Evolutionary conservation across 2,113 vertebrate species (phyloP).

Genomic region (Hyperopisus bebe): DNA sequence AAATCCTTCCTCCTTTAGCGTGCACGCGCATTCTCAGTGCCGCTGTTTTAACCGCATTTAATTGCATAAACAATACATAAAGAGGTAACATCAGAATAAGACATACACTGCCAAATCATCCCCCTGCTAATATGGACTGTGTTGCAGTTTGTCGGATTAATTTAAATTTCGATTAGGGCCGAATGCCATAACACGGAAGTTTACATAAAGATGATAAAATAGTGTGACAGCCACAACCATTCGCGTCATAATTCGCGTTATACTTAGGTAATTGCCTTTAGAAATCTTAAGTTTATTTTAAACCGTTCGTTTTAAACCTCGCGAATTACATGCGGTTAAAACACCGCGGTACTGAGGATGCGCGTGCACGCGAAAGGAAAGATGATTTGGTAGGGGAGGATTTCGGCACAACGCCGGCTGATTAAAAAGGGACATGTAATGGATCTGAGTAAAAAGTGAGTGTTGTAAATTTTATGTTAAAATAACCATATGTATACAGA

Average conservation of each 20-base stretch:
- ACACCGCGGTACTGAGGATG: background rate
- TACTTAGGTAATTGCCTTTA: background rate
- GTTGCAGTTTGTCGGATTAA: background rate
- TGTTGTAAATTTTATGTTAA: background rate
- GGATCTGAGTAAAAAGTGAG: background rate
- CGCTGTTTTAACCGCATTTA: too few species aligned
- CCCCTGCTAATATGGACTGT: too few species aligned
- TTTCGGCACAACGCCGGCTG: background rate
- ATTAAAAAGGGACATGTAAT: background rate
- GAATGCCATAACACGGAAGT: background rate
- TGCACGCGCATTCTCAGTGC: too few species aligned
- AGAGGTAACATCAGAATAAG: too few species aligned
- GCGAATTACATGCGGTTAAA: background rate
- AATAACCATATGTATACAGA: background rate
- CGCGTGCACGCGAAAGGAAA: background rate
- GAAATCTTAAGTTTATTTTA: background rate
- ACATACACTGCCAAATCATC: too few species aligned
- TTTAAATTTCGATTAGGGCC: background rate
- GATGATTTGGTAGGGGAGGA: background rate
- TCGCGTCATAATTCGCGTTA: background rate
- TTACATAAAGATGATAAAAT: background rate
- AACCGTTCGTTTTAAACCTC: background rate
- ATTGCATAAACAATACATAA: too few species aligned
- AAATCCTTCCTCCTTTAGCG: too few species aligned
- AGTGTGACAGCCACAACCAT: background rate